Conservation (phyloP, 1,140 invertebrate species). For the Sarcophaga bullata region DNA sequence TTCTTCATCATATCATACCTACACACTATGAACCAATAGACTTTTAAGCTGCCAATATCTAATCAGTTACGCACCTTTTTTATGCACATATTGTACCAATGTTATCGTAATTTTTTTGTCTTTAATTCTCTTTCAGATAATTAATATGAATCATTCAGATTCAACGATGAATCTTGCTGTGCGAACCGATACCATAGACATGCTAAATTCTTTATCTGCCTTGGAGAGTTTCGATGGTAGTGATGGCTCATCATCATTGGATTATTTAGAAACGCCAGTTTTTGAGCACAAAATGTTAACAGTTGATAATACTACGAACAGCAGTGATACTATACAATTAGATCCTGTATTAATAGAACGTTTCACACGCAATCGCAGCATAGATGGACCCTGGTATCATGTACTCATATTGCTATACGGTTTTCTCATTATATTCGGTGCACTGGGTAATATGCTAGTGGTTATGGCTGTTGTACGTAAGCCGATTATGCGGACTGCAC, state of each 20-base stretch:
- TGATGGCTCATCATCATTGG: slow-evolving; percentile 41
- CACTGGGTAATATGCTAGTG: slow-evolving; percentile 82
- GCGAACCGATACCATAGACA: neutral
- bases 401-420: slow-evolving; percentile 77
- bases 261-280: slow-evolving; percentile 49
- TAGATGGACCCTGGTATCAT: slow-evolving; percentile 74
- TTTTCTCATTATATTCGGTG: slow-evolving; percentile 79
- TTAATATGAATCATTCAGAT: slow-evolving; percentile 56
- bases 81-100: too few species aligned
- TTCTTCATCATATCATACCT: too few species aligned
- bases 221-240: slow-evolving; percentile 45
- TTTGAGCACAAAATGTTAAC: neutral
- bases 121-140: slow-evolving; percentile 49
- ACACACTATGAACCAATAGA: too few species aligned
- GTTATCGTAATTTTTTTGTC: neutral
- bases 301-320: slow-evolving; percentile 29
- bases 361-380: slow-evolving; percentile 73
- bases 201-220: slow-evolving; percentile 33
- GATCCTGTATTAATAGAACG: slow-evolving; percentile 67
- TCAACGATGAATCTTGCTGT: slow-evolving; percentile 37
- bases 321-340: slow-evolving; percentile 47
- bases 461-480: slow-evolving; percentile 81
- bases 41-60: too few species aligned
- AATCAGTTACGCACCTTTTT: too few species aligned
- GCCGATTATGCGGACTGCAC: slow-evolving; percentile 83